Evolutionary conservation across 2,888 invertebrate species (phyloP).

Genomic region (Diploptera punctata): DNA sequence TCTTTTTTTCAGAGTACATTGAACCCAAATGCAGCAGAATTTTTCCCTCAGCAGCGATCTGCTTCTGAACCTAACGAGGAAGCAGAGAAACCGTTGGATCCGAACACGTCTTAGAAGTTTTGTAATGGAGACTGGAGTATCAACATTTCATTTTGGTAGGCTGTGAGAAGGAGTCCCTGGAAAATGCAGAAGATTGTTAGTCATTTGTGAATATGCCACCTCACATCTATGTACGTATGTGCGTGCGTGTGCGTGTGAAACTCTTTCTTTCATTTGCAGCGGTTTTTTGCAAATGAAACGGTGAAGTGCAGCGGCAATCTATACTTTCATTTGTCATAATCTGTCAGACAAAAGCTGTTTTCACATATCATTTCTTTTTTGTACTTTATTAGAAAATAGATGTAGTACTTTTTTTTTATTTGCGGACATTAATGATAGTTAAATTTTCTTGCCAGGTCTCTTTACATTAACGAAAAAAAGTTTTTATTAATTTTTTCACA

Average conservation of each 20-base stretch:
- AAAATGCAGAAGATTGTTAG: conserved; percentile 33
- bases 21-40: conserved; percentile 87
- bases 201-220: conserved; percentile 35
- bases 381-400: no score
- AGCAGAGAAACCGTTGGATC: conserved; percentile 4
- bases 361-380: no score
- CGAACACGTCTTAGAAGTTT: conserved; percentile 36
- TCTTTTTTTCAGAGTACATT: conserved; percentile 67
- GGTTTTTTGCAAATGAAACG: conserved; percentile 13
- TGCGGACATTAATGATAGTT: no score
- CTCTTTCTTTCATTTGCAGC: conserved; percentile 3
- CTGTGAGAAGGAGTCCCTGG: conserved; percentile 37
- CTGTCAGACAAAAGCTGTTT: no score
- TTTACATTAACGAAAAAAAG: no score
- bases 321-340: no score
- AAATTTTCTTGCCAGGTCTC: no score
- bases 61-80: not conserved
- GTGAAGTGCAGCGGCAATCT: conserved; percentile 2
- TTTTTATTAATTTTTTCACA: no score
- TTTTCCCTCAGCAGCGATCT: conserved; percentile 64
- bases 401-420: no score
- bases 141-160: conserved; percentile 41
- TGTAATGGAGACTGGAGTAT: not conserved
- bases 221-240: conserved; percentile 5
- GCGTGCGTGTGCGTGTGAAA: conserved; percentile 4